These are phyloP conservation scores for Trachurus trachurus DNA, from an alignment of 2,797 vertebrate species.

Conservation along the genomic window DNA sequence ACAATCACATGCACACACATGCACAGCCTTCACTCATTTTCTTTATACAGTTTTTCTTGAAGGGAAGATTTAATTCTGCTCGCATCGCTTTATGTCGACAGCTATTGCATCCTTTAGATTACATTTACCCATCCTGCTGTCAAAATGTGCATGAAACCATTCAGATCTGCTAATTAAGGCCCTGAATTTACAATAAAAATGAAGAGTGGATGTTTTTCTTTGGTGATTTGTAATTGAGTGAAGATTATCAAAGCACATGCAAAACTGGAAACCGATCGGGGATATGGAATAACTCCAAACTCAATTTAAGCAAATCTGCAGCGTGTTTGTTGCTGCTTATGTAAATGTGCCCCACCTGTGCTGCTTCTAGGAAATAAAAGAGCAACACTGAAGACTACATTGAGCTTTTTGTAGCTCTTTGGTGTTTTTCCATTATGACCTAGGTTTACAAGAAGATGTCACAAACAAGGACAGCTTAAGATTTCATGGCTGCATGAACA, in stretches of 20 bases:
- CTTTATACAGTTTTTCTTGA: slow-evolving; percentile 39
- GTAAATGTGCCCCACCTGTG: slow-evolving; percentile 55
- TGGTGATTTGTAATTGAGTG: slow-evolving; percentile 52
- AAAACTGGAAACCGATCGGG: slow-evolving; percentile 54
- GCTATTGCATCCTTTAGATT: slow-evolving; percentile 38
- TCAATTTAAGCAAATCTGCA: slow-evolving; percentile 58
- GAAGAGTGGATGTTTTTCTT: slow-evolving; percentile 51
- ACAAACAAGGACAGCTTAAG: slow-evolving; percentile 13
- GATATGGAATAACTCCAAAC: slow-evolving; percentile 56
- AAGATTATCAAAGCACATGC: slow-evolving; percentile 59
- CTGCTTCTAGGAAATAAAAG: slow-evolving; percentile 38
- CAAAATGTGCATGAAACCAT: slow-evolving; percentile 47
- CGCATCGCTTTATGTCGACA: slow-evolving; percentile 31
- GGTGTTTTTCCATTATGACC: background rate
- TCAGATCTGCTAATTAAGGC: slow-evolving; percentile 55
- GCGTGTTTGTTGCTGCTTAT: slow-evolving; percentile 28
- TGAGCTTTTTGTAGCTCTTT: slow-evolving; percentile 27
- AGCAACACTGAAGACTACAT: slow-evolving; percentile 33
- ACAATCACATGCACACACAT: slow-evolving; percentile 19
- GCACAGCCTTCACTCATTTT: slow-evolving; percentile 1
- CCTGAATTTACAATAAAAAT: slow-evolving; percentile 49
- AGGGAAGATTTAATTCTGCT: slow-evolving; percentile 41
- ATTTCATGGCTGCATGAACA: slow-evolving; percentile 10
- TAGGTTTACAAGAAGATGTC: slow-evolving; percentile 5
- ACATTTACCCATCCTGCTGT: slow-evolving; percentile 34